Base-by-base conservation (phyloP, 2,888 invertebrate species). In the Mycalesis mineus region DNA sequence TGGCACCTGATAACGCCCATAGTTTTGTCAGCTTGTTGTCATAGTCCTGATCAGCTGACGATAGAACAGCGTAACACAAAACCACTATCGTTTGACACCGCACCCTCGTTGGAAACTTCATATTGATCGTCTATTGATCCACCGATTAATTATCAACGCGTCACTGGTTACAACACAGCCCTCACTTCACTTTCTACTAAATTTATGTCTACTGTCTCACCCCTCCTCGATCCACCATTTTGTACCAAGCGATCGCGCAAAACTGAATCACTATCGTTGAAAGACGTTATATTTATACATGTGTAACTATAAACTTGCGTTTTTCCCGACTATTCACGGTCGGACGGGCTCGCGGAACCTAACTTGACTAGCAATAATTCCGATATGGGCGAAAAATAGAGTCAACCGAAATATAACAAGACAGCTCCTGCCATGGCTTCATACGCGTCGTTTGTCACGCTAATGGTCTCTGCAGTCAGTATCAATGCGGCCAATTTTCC, bases 211-310 rank as follows among this genome's bases (percentile, higher is more conserved):
- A 66, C 66, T 66, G 63, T 65, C 65, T 71, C 69, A 77, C 70
- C 74, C 72, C 74, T 70, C 77, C 77, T 75, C 74, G 73, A 69
- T 72, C 78, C 84, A 84, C 76, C 83, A 88, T 88, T 87, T 84
- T 87, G 82, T 82, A 71, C 71, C 87, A 80, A 88, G 82, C 81
- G 84, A 78, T 84, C 84, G 86, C 83, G 86, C 73, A 80, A 82
- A 84, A 89, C 89, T 89, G 89, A 88, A 82, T 85, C 82, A 79
- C 80, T 75, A 69, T 82, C 72, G 82, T 76, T 77, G 73, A 62
- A 62, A 69, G 75, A 70, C 80, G 84, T 78, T 85, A 84, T 88
- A 88, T 89, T 84, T 89, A 88, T 89, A 89, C 86, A 86, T 79
- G 84, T 83, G 84, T 82, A 68, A 69, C 73, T 81, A 72, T 81